Base-by-base conservation (phyloP, 2,888 invertebrate species). In the Campoplex capitator region DNA sequence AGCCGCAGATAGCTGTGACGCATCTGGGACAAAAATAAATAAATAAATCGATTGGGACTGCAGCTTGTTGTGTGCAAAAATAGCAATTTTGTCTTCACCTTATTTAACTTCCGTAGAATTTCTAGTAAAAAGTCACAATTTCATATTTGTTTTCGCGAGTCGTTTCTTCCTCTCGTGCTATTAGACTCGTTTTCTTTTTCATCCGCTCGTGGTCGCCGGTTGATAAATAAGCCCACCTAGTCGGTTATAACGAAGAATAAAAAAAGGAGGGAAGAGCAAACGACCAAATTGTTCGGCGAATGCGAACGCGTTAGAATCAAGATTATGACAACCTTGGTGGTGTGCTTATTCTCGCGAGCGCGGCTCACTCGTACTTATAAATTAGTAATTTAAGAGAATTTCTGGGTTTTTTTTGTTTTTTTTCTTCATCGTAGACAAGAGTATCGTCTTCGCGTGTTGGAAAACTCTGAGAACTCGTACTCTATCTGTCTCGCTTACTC, bases 341-440 rank as follows among this genome's bases (percentile, higher is more conserved):
- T 23, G 54, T 65, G 54, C 45, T 38, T 78, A 32, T 35, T 78
- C 54, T 54, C 51, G 92, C 35, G 83, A 85, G 85, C 68, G 85
- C 68, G 68, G 58, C 67, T 89, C 91, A 93, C 62, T 62, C 62
- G 62, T 62, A 62, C 62, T 62, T 94, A 94, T 94, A 94, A 94
- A 94, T 94, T 94, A 93, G 94, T 93, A 94, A 94, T 94, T 94
- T 94, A 93, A 94, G 94, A 94, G 92, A 93, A 92, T 92, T 88
- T 89, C 89, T 90, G 84, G 88, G 89, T 90, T 62, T 51, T 89
- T 89, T 3, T 62, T 28, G 0, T 23, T 23, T 23, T 23, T 23
- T 23, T 23, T 23, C 23, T 23, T 23, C 23, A 23, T 23, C 87
- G 76, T 80, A 71, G 84, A 85, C 32, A 62, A 74, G 54, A 70